Evolutionary conservation across 1,140 invertebrate species (phyloP), one percentile per base, ranked within the genome.

Genomic region (Anoplolepis gracilipes): DNA sequence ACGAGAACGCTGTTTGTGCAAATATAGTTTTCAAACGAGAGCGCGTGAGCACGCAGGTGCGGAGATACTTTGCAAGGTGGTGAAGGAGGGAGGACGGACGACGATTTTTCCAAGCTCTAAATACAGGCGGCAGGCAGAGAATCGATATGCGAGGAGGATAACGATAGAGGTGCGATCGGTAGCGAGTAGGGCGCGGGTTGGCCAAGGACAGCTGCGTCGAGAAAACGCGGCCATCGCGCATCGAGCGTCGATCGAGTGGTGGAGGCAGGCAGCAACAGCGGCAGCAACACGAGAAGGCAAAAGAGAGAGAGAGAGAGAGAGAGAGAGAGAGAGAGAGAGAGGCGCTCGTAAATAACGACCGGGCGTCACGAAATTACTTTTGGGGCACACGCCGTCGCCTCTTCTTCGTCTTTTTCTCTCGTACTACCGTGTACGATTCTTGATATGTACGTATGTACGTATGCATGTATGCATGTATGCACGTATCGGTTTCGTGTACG

Each of bases 341-440:
- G 46, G 39, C 33, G 59, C 82, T 77, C 73, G 82, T 77, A 77
- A 84, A 79, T 79, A 77, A 84, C 61, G 61, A 84, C 57, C 73
- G 42, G 70, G 70, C 82, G 82, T 84, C 82, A 77, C 73, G 82
- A 77, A 84, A 84, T 84, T 84, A 84, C 82, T 84, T 84, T 84
- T 69, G 78, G 78, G 78, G 78, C 78, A 82, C 78, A 82, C 78
- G 78, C 67, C 78, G 78, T 82, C 78, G 78, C 55, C 59, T 64
- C 72, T 6, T 67, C 61, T 6, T 67, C 61, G 49, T 46, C 59
- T 59, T 62, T 39, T 22, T 33, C 53, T n/a, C 67, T 42, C 53
- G 53, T 19, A 57, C 53, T 70, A 36, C 78, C 49, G 39, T 42
- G 65, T 82, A 59, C 69, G 78, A 82, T 73, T 82, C 67, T 33